Conservation (phyloP, 1,140 invertebrate species). For the Frieseomelitta varia region DNA sequence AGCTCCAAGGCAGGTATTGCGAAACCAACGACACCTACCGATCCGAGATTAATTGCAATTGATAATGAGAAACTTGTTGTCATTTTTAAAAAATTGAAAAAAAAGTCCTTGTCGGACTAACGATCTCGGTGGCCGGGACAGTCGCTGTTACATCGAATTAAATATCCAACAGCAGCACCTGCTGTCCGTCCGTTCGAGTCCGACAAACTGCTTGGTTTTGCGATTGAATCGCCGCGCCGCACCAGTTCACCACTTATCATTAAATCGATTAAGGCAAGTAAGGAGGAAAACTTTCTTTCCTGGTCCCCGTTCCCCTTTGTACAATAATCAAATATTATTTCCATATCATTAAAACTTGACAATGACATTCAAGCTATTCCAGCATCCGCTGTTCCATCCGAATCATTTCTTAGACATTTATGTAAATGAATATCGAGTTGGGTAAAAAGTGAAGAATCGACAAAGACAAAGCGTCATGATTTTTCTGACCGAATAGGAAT, state of each 20-base stretch:
- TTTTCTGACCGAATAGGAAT: too few relatives aligned
- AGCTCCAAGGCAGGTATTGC: too few relatives aligned
- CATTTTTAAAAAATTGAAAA: not conserved
- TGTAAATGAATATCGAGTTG: conserved; percentile 2
- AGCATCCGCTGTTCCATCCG: not conserved
- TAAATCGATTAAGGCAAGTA: conserved; percentile 1
- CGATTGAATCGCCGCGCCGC: conserved; percentile 1
- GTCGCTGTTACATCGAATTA: not conserved
- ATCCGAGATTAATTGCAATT: not conserved
- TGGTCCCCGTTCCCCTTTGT: not conserved
- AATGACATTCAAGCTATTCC: conserved; percentile 9
- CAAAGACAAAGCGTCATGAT: not conserved
- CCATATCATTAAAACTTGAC: conserved; percentile 33
- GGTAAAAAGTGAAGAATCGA: not conserved
- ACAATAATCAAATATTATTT: conserved; percentile 40
- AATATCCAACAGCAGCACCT: not conserved
- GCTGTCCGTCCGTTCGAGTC: not conserved
- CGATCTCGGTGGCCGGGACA: not conserved
- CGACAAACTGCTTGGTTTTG: not conserved
- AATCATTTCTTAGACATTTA: conserved; percentile 9
- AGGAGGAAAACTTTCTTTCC: not conserved
- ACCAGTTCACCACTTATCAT: not conserved
- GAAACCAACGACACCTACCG: too few relatives aligned
- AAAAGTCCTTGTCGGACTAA: not conserved
- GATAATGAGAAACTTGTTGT: not conserved